Evolutionary conservation across 2,888 invertebrate genomes (phyloP).

Genomic region (Theretra japonica): DNA sequence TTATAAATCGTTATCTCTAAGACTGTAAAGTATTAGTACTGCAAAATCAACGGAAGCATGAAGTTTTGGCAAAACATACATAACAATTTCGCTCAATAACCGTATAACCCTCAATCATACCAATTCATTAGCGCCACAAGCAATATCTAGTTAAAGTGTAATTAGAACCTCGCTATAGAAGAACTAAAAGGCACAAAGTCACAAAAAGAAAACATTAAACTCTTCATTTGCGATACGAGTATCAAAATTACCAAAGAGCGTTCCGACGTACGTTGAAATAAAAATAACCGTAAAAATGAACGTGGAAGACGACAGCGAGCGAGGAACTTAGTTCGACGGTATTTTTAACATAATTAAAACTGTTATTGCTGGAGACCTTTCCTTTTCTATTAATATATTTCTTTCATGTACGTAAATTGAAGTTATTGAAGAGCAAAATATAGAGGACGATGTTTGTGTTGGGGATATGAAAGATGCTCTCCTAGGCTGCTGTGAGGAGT

Average conservation of each 20-base stretch:
- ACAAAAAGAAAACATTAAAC: slow-evolving; percentile 3
- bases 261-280: slow-evolving; percentile 48
- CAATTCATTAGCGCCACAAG: too few species aligned
- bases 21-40: too few species aligned
- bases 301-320: slow-evolving; percentile 58
- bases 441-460: background rate
- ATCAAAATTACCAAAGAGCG: slow-evolving; percentile 36
- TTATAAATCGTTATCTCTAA: too few species aligned
- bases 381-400: slow-evolving; percentile 52
- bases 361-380: slow-evolving; percentile 62
- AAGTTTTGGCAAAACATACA: too few species aligned
- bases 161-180: background rate
- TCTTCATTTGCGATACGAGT: slow-evolving; percentile 12
- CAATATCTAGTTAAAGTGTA: background rate
- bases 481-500: too few species aligned
- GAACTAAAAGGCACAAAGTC: background rate
- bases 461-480: too few species aligned
- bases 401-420: slow-evolving; percentile 29
- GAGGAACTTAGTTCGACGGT: slow-evolving; percentile 52
- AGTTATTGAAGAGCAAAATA: background rate
- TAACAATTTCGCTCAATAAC: too few species aligned
- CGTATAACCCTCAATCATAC: too few species aligned
- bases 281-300: slow-evolving; percentile 66
- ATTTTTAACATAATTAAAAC: slow-evolving; percentile 76
- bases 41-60: too few species aligned